Base-by-base conservation (phyloP, 1,140 invertebrate genomes). In the Periplaneta americana region DNA sequence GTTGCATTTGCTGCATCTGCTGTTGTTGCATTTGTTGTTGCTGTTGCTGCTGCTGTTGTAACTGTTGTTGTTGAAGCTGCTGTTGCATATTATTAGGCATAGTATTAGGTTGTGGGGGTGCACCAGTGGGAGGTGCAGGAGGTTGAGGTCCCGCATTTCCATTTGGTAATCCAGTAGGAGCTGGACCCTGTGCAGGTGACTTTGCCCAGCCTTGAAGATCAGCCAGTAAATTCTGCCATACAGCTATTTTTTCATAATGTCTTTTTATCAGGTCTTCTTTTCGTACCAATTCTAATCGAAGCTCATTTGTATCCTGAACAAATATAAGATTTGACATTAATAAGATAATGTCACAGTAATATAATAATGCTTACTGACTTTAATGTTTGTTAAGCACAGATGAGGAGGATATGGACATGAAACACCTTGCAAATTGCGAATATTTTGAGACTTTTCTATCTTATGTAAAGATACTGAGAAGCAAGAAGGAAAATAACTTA, bases 181-280 rank as follows among this genome's bases (percentile, higher is more conserved):
- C 88, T 86, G 88, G 86, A 48, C 88, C 87, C 84, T 90, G 88
- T 33, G 87, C 88, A 5, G 86, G 87, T 57, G 88, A 88, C 85
- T 91, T 87, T 57, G 89, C 89, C 90, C 88, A 90, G 57, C 89
- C 90, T 85, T 92, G 92, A 81, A 93, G 85, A 87, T 97, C 95
- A 0, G 94, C 93, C 17, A 98, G 88, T 34, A 98, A 88, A 84
- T 92, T 94, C 87, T 98, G 96, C 97, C 97, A 98, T 74, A 95
- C 92, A 18, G 92, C 92, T 66, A 98, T 94, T 86, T 97, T 97
- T 37, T 98, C 96, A 86, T 97, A 96, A 86, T 98, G 96, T 75
- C 95, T 92, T 84, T 96, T 94, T 9, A 98, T 91, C 0, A 98
- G 88, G 79, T 96, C 94, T 81, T 98, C 97, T 87, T 98, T 98